Base-by-base conservation (phyloP, 1,140 invertebrate species). In the Belonocnema kinseyi region DNA sequence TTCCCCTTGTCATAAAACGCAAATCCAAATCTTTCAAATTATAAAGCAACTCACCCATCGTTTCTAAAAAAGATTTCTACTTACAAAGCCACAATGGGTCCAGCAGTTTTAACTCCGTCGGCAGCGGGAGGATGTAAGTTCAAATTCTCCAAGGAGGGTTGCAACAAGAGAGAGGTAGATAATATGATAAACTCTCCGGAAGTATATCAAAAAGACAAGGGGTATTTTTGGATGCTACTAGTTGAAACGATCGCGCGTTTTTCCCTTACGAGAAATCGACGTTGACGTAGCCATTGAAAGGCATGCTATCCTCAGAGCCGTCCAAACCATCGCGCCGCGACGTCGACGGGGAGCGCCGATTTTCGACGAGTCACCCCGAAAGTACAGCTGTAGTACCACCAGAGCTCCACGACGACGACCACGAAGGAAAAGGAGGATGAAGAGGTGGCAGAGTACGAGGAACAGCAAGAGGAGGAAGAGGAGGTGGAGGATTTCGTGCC, bases 351-450 rank as follows among this genome's bases (percentile, higher is more conserved):
- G 79, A 84, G 82, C 79, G 74, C 79, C 86, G 88, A 89, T 88
- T 88, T 88, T 86, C 81, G 85, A 90, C 86, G 86, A 88, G 76
- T 80, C 82, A 84, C 84, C 79, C 88, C 86, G 86, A 89, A 86
- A 88, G 87, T 85, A 83, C 83, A 86, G 81, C 79, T 86, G 80
- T 80, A 82, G 81, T 82, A 84, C 83, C 82, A 82, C 79, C 82
- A 85, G 78, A 80, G 81, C 84, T 85, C 79, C 83, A 86, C 54
- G 72, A 61, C 76, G 82, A 81, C 80, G 79, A 82, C 77, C 72
- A 80, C 58, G 77, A 77, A 82, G 77, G 79, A 77, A 75, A 75
- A 80, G 75, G 75, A 80, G 76, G 72, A 66, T 40, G 73, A 66
- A 58, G 76, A 77, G 52, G 17, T 72, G 71, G 61, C 66, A 61